Percentiles rank a stretch among this genome's conserved stretches.
phyloP scores from a whole-genome alignment of 2,113 vertebrate genomes.

The Hucho hucho region DNA sequence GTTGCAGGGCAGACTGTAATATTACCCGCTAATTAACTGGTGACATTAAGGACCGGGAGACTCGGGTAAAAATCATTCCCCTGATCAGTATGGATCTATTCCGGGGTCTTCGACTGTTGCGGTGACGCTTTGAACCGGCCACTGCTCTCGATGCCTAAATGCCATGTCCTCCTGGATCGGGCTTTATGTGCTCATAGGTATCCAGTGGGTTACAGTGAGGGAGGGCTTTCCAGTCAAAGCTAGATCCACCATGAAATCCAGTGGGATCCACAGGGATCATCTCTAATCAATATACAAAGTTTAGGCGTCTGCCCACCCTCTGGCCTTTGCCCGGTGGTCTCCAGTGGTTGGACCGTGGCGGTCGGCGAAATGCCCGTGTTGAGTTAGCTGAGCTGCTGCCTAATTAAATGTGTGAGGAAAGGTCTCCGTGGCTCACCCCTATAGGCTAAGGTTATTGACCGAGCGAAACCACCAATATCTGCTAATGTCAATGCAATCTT shows the following conservation, averaged over 20 bases:
- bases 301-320: conserved; percentile 57
- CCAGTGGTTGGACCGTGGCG: conserved; percentile 21
- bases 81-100: conserved; percentile 23
- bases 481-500: conserved; percentile 53
- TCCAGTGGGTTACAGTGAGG: conserved; percentile 40
- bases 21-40: conserved; percentile 72
- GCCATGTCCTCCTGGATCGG: conserved; percentile 22
- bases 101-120: conserved; percentile 2
- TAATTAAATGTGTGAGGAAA: conserved; percentile 65
- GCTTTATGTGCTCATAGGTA: conserved; percentile 45
- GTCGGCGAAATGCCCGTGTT: conserved; percentile 33
- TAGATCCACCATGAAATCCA: conserved; percentile 53
- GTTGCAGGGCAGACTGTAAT: conserved; percentile 58
- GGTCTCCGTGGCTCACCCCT: conserved; percentile 39
- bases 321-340: conserved; percentile 55
- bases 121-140: conserved; percentile 28
- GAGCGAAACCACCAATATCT: conserved; percentile 51
- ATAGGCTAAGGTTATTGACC: conserved; percentile 62
- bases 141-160: conserved; percentile 19
- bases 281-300: conserved; percentile 70
- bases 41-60: conserved; percentile 56
- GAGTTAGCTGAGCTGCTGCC: conserved; percentile 49
- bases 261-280: conserved; percentile 57
- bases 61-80: conserved; percentile 48
- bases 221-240: conserved; percentile 25